Percentiles rank a stretch among this genome's conserved stretches.
phyloP scores from a whole-genome alignment of 1,140 invertebrate species.

The Bombus affinis region DNA sequence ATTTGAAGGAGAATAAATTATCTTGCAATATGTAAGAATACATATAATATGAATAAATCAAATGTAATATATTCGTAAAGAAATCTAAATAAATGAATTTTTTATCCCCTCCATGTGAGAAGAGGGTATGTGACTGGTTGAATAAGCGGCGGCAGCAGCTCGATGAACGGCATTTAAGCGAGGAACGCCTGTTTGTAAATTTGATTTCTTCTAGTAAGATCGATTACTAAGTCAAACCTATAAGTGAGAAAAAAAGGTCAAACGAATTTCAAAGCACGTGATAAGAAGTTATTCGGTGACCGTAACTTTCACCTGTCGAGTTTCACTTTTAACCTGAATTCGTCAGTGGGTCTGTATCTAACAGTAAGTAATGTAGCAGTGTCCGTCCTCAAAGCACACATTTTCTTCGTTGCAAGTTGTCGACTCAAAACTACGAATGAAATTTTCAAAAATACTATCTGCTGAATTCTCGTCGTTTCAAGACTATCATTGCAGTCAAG shows the following conservation, averaged over 20 bases:
- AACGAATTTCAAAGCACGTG: slow-evolving; percentile 39
- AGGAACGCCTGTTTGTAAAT: slow-evolving; percentile 15
- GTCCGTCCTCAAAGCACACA: slow-evolving; percentile 20
- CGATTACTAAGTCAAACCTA: not conserved
- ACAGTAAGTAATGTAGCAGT: not conserved
- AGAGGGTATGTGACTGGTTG: not conserved
- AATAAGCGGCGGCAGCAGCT: slow-evolving; percentile 36
- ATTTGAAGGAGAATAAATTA: not conserved
- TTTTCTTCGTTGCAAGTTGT: not conserved
- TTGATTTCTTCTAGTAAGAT: not conserved
- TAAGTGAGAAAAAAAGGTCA: not conserved
- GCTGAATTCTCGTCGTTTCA: not conserved
- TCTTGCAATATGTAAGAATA: not conserved
- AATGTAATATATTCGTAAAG: not conserved
- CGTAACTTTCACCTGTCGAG: slow-evolving; percentile 76
- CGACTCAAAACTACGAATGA: not conserved
- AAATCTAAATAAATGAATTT: not conserved
- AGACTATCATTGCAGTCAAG: not conserved
- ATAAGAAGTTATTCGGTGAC: slow-evolving; percentile 70
- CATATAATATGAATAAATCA: too few species aligned
- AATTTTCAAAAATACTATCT: not conserved
- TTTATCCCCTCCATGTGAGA: slow-evolving; percentile 19
- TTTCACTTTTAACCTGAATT: slow-evolving; percentile 83
- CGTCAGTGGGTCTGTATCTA: not conserved
- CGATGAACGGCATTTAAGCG: slow-evolving; percentile 12